Conservation (phyloP, 2,113 vertebrate genomes). For the Mus spicilegus region DNA sequence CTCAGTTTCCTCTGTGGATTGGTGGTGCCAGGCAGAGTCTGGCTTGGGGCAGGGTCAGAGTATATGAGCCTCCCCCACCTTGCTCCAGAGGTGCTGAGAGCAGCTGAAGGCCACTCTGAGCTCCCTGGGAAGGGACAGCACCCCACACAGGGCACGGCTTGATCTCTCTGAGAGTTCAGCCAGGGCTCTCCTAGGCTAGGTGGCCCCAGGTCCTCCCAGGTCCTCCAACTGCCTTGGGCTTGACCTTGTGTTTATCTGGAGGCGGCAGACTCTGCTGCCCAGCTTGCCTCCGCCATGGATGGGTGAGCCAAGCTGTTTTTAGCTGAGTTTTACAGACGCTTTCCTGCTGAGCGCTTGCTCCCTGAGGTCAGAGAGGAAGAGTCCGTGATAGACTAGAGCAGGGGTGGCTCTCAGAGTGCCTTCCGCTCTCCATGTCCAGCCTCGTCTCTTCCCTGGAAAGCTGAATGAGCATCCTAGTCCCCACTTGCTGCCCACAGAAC, state of each 20-base stretch:
- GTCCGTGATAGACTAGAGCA: neutral
- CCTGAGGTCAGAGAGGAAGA: neutral
- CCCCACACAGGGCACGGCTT: fast-evolving
- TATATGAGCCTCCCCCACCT: neutral
- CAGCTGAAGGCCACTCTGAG: fast-evolving
- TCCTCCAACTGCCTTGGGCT: neutral
- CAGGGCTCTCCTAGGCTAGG: neutral
- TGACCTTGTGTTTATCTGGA: neutral
- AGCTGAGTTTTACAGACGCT: neutral
- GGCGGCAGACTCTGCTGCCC: neutral
- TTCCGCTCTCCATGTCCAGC: fast-evolving
- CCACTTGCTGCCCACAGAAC: neutral
- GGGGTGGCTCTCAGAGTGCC: neutral
- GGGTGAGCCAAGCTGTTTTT: conserved; percentile 44
- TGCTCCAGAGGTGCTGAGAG: neutral
- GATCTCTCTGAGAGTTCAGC: neutral
- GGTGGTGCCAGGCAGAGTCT: neutral
- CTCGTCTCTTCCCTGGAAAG: neutral
- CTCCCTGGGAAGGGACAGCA: too few relatives aligned
- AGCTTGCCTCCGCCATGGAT: neutral
- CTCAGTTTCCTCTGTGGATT: neutral
- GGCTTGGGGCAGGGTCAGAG: neutral
- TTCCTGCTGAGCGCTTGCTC: neutral
- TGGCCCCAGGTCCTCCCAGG: neutral
- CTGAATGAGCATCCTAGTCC: fast-evolving